A percentile compares a stretch with the other conserved stretches of the same genome.
phyloP scores from a whole-genome alignment of 1,140 invertebrate species.

The Panulirus ornatus region DNA sequence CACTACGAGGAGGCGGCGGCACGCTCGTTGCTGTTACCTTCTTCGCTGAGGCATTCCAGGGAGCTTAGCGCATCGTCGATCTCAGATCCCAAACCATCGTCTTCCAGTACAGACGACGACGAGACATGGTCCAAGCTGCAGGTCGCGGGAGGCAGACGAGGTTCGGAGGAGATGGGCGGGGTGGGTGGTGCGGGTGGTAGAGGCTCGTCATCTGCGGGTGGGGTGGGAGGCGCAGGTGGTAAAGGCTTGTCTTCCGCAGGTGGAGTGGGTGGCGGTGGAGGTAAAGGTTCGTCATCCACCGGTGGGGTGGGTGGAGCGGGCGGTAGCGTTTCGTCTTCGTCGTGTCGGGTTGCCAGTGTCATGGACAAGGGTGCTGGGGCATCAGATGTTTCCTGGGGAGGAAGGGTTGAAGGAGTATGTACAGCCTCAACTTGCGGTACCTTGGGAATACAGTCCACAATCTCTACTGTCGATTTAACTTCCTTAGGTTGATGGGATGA shows the following conservation, averaged over 20 bases:
- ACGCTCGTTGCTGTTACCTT: constrained; percentile 55
- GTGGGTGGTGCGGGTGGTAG: neutral
- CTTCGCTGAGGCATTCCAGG: constrained; percentile 54
- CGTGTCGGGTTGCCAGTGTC: neutral
- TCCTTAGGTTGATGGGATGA: neutral
- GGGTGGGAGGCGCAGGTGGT: constrained; percentile 43
- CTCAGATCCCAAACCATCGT: constrained; percentile 49
- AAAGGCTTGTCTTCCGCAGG: neutral
- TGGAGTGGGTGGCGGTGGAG: constrained; percentile 9
- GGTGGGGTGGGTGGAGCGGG: constrained; percentile 22
- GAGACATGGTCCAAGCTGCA: constrained; percentile 1
- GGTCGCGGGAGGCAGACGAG: neutral
- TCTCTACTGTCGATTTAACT: neutral
- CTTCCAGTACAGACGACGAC: constrained; percentile 15
- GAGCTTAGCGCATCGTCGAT: constrained; percentile 52
- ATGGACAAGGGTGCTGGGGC: neutral
- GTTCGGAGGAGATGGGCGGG: neutral
- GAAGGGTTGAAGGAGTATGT: neutral
- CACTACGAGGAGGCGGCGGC: constrained; percentile 51
- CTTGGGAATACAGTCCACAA: constrained; percentile 48
- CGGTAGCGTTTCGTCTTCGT: neutral
- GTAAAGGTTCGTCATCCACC: neutral
- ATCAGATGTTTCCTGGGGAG: neutral
- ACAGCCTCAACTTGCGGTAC: neutral
- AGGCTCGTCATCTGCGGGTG: constrained; percentile 8